Base-by-base conservation (phyloP, 2,113 vertebrate genomes). In the Rhea americana region DNA sequence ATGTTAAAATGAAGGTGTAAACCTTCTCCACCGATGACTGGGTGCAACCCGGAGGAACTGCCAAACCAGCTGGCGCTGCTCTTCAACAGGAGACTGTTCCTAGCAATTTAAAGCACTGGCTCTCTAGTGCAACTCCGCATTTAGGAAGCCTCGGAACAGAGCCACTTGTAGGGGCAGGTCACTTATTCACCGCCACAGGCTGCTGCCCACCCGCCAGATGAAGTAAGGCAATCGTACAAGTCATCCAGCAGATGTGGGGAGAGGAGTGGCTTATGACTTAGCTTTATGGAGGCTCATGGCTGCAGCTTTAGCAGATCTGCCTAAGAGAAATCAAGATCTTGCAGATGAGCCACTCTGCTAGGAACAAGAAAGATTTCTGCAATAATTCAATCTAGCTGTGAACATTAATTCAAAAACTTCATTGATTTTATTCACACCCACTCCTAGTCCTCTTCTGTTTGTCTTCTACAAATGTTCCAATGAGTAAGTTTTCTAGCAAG, bases 101-200 rank as follows among this genome's bases (percentile, higher is more conserved):
- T 68, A 37, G 37, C 4, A 68, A 53, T 73, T 35, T 48, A 47
- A 65, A 71, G 16, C 48, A 26, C 50, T 20, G 26, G 28, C 8
- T 7, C 6, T 12, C 47, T 19, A 58, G 28, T 10, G 30, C 55
- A 32, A 20, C 55, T 32, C 55, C 17, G 55, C 24, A 1, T 35
- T 26, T 3, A 5, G 30, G 68, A 25, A 65, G n/a, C 45, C 25
- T 26, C 25, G 6, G 51, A 30, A 30, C 16, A 58, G 55, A 56
- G 55, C 28, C 53, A 17, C 65, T 2, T 39, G 4, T 0, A 35
- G 82, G 58, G 82, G 48, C 43, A 68, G 9, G 12, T 13, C 35
- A 43, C 1, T 0, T 28, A 6, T 9, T 45, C 14, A 3, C 13
- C 21, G 35, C 7, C 2, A 0, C 4, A 20, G 15, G 37, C 13